phyloP scores from a whole-genome alignment of 2,888 invertebrate species.

The Pyrrhosoma nymphula region DNA sequence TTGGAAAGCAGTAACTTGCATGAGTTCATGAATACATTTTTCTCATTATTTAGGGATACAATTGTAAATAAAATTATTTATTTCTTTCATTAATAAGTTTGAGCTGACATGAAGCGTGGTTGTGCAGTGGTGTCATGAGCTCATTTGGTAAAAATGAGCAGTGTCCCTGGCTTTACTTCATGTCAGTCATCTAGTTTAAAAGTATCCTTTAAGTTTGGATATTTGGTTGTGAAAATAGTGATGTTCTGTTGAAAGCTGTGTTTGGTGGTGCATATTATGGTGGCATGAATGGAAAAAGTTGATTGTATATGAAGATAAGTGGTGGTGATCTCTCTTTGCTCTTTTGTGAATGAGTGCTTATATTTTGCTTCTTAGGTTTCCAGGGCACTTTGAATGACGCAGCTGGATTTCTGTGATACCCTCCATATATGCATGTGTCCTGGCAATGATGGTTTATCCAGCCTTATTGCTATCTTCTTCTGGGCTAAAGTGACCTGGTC shows the following conservation, averaged over 20 bases:
- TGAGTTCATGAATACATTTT: too few species aligned
- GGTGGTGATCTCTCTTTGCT: not conserved
- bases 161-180: not conserved
- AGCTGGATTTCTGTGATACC: too few species aligned
- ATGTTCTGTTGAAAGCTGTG: not conserved
- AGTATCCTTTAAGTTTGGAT: not conserved
- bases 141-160: not conserved
- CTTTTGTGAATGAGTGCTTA: not conserved
- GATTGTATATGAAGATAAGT: not conserved
- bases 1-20: too few species aligned
- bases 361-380: too few species aligned
- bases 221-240: conserved; percentile 3
- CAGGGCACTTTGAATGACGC: too few species aligned
- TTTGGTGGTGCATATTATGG: not conserved
- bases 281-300: not conserved
- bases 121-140: not conserved
- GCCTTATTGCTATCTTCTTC: too few species aligned
- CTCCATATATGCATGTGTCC: too few species aligned
- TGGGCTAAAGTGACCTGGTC: too few species aligned
- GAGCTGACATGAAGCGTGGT: not conserved
- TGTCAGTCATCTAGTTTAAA: not conserved
- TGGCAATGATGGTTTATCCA: too few species aligned
- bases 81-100: not conserved
- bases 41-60: not conserved
- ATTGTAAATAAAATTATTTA: not conserved